phyloP scores from a whole-genome alignment of 2,113 vertebrate genomes.

The Hoplias malabaricus region DNA sequence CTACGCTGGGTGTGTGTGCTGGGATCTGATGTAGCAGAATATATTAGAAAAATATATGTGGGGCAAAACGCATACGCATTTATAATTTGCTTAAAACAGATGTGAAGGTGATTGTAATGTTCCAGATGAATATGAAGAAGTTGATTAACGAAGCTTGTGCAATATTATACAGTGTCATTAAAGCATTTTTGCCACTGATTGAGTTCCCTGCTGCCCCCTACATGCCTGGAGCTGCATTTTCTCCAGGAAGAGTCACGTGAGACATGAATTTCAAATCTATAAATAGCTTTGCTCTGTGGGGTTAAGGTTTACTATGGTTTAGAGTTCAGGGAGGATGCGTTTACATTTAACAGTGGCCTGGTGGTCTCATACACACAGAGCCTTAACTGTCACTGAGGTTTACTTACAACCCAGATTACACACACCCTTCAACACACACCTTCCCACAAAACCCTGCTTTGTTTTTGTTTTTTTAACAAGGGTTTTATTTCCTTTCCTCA shows the following conservation, averaged over 20 bases:
- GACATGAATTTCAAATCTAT: too few species aligned
- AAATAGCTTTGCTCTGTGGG: not conserved
- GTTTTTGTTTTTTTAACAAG: not conserved
- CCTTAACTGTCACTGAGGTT: conserved; percentile 14
- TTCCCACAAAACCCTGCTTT: not conserved
- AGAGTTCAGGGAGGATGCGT: not conserved
- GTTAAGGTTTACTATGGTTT: not conserved
- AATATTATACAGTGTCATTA: not conserved
- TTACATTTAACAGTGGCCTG: conserved; percentile 3
- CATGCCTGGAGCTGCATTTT: not conserved
- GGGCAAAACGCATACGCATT: not conserved
- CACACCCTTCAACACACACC: not conserved
- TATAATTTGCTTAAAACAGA: too few species aligned
- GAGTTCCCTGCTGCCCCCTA: not conserved
- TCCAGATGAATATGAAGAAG: too few species aligned
- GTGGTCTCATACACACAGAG: conserved; percentile 4
- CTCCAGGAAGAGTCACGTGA: too few species aligned
- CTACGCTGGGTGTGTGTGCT: not conserved
- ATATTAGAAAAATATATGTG: not conserved
- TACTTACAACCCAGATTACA: conserved; percentile 16
- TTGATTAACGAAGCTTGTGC: conserved; percentile 6
- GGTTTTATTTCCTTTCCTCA: not conserved
- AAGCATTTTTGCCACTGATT: conserved; percentile 2
- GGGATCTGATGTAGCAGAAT: not conserved
- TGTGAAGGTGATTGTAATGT: too few species aligned